Conservation (phyloP, 2,113 vertebrate species). For the Anarrhichthys ocellatus region DNA sequence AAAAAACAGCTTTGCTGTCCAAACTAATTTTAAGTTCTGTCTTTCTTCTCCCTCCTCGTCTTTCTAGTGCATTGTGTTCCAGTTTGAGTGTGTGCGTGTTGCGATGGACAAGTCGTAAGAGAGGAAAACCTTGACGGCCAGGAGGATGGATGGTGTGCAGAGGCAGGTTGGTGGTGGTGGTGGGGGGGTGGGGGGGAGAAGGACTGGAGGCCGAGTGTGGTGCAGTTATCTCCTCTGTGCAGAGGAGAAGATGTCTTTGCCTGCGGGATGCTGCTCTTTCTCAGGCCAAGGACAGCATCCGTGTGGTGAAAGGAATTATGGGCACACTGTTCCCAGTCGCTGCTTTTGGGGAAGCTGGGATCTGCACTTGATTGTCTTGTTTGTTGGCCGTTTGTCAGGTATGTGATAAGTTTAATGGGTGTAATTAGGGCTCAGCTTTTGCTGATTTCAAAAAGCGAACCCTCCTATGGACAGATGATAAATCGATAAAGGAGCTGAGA, state of each 20-base stretch:
- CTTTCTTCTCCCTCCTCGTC: conserved; percentile 38
- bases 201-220: conserved; percentile 61
- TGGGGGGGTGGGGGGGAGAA: neutral
- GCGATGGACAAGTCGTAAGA: conserved; percentile 33
- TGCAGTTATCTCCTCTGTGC: conserved; percentile 70
- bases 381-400: conserved; percentile 60
- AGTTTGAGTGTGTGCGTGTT: neutral
- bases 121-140: conserved; percentile 26
- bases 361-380: conserved; percentile 26
- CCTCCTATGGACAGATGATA: conserved; percentile 27
- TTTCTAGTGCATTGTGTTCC: conserved; percentile 23
- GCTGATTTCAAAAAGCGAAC: conserved; percentile 26
- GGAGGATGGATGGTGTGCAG: conserved; percentile 23
- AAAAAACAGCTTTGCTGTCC: conserved; percentile 44
- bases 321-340: conserved; percentile 38
- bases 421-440: conserved; percentile 57
- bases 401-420: conserved; percentile 67
- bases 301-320: conserved; percentile 63
- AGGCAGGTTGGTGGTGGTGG: conserved; percentile 11
- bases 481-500: conserved; percentile 30
- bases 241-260: conserved; percentile 68
- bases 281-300: conserved; percentile 61
- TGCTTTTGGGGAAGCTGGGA: conserved; percentile 20
- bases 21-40: conserved; percentile 54
- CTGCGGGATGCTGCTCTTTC: conserved; percentile 69